Percentiles rank a stretch among this genome's conserved stretches.
Evolutionary conservation across 2,113 vertebrate species (phyloP).

Genomic region (Eptatretus burgeri): DNA sequence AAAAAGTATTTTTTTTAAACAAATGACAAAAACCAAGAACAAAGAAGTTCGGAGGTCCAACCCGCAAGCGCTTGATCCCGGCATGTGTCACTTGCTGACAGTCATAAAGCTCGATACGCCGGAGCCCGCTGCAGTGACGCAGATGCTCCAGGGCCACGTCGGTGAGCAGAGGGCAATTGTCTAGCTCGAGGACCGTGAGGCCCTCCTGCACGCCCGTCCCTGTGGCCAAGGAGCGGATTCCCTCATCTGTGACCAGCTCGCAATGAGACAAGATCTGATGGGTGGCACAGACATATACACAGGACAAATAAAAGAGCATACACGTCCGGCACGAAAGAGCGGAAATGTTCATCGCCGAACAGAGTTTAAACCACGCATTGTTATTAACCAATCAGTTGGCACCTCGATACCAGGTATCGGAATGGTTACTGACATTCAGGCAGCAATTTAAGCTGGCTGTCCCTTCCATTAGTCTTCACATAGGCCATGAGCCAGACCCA

Average conservation of each 20-base stretch:
- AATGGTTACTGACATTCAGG: too few species aligned
- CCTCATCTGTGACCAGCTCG: slow-evolving; percentile 60
- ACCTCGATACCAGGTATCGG: too few species aligned
- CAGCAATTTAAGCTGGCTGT: too few species aligned
- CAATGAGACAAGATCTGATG: slow-evolving; percentile 54
- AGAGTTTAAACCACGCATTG: too few species aligned
- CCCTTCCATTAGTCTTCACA: too few species aligned
- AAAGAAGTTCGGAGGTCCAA: slow-evolving; percentile 13
- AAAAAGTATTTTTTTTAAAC: too few species aligned
- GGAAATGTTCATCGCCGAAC: too few species aligned
- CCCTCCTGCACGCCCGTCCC: slow-evolving; percentile 46
- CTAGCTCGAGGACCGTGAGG: slow-evolving; percentile 46
- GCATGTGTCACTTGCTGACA: slow-evolving; percentile 62
- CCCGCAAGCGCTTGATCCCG: slow-evolving; percentile 61
- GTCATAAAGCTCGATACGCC: slow-evolving; percentile 59
- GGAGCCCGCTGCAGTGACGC: slow-evolving; percentile 48
- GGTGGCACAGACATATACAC: background rate
- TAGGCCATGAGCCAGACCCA: too few species aligned
- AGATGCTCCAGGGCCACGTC: slow-evolving; percentile 50
- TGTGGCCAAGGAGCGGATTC: slow-evolving; percentile 53
- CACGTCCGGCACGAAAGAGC: too few species aligned
- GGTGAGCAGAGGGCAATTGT: slow-evolving; percentile 64
- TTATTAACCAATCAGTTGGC: too few species aligned
- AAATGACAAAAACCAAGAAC: too few species aligned
- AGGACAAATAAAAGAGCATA: background rate